Evolutionary conservation across 2,113 vertebrate species (phyloP).

Genomic region (Oreochromis aureus): DNA sequence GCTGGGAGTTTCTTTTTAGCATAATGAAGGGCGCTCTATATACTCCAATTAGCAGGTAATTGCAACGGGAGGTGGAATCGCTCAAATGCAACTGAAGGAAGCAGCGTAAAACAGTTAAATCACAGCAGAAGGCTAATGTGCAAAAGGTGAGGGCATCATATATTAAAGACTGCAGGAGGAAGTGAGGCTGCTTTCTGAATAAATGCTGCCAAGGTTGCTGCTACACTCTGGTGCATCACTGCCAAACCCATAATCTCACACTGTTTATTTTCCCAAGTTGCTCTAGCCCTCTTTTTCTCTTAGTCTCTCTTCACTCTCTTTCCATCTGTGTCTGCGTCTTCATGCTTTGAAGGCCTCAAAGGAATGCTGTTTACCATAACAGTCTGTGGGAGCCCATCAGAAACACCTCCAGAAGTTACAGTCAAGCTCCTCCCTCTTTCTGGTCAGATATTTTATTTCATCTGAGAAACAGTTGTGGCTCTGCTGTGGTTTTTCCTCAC

Average conservation of each 20-base stretch:
- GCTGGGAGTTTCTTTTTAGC: constrained; percentile 38
- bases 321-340: constrained; percentile 5
- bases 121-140: constrained; percentile 43
- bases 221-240: constrained; percentile 30
- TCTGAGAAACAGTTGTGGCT: background rate
- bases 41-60: constrained; percentile 61
- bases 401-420: constrained; percentile 24
- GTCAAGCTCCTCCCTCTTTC: background rate
- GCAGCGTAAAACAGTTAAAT: constrained; percentile 17
- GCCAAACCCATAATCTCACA: constrained; percentile 53
- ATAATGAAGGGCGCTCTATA: constrained; percentile 52
- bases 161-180: constrained; percentile 43
- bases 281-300: background rate
- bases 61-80: constrained; percentile 12
- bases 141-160: constrained; percentile 31
- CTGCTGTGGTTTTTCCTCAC: background rate
- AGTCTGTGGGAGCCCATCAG: constrained; percentile 20
- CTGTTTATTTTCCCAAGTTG: constrained; percentile 47
- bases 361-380: constrained; percentile 40
- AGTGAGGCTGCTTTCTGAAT: constrained; percentile 57
- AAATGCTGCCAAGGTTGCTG: constrained; percentile 54
- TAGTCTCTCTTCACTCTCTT: background rate
- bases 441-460: background rate
- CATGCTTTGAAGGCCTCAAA: constrained; percentile 26
- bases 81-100: constrained; percentile 23